Base-by-base conservation (phyloP, 2,797 vertebrate species). In the Syngnathus rostellatus region DNA sequence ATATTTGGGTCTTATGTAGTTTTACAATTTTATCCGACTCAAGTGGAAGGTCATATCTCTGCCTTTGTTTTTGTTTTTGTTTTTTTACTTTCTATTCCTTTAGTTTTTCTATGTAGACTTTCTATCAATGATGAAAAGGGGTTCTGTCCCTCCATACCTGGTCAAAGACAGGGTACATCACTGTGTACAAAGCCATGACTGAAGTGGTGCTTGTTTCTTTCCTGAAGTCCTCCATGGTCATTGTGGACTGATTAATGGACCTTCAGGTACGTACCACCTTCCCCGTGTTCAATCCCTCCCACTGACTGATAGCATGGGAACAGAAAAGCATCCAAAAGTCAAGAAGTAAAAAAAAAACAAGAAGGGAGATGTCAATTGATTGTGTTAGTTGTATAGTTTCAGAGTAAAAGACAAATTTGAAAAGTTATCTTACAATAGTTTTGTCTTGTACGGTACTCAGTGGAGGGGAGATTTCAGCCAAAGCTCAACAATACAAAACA, bases 211-310 rank as follows among this genome's bases (percentile, higher is more conserved):
- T 92, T 70, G 93, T 92, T 93, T 95, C 93, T 94, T 95, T 95
- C 93, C 93, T 97, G 91, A 92, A 93, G 93, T 95, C 92, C 92
- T 95, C 94, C 94, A 94, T 96, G 94, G 93, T 95, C 94, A 97
- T 95, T 92, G 93, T 95, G 90, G 92, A 77, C 70, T 67, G 66
- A 74, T 81, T 72, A 60, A 63, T 69, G 78, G 66, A 40, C 57
- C 68, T 68, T 68, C 71, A 59, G 68, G 66, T 68, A 55, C 57
- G 70, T 62, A 72, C 68, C 69, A 66, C 77, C 43, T 77, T 76
- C 70, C 65, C 67, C 5, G 64, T 74, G 66, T 73, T 70, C 77
- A 82, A 75, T 79, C 74, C 63, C 59, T 85, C 60, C 60, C 12
- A 25, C 68, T 65, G 63, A 61, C 72, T 74, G 81, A 82, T 71